Percentiles rank a stretch among this genome's conserved stretches.
Conservation (phyloP, 2,888 invertebrate species). For the Leucoptera coffeella region DNA sequence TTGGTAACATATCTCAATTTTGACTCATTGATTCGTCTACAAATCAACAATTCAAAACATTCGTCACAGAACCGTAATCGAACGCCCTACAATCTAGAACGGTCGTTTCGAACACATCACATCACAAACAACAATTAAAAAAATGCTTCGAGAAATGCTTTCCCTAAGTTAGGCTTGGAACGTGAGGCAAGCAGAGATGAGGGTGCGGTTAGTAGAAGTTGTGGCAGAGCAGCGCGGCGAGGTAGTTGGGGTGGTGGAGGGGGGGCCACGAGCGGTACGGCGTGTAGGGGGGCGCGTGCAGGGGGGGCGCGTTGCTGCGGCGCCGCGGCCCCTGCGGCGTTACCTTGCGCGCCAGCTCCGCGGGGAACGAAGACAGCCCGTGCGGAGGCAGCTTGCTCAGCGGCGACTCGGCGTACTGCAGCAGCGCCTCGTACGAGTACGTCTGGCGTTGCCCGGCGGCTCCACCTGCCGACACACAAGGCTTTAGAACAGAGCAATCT, state of each 20-base stretch:
- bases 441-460: constrained; percentile 30
- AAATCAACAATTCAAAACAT: no score
- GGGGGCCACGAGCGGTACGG: constrained; percentile 14
- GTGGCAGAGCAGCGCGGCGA: constrained; percentile 39
- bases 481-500: no score
- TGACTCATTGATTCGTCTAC: no score
- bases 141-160: no score
- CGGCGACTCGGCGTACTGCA: constrained; percentile 50
- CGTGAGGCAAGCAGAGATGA: background rate
- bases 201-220: constrained; percentile 26
- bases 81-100: no score
- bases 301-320: constrained; percentile 10
- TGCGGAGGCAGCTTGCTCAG: constrained; percentile 48
- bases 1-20: no score
- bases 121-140: no score
- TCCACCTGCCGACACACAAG: constrained; percentile 16
- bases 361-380: constrained; percentile 38
- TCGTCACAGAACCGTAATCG: no score
- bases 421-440: constrained; percentile 48
- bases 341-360: constrained; percentile 49
- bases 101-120: constrained; percentile 3
- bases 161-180: no score
- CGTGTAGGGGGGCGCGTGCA: constrained; percentile 10
- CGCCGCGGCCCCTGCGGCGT: constrained; percentile 10
- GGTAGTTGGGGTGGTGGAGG: constrained; percentile 37